phyloP scores from a whole-genome alignment of 2,888 invertebrate species.

The Julus scanicus region DNA sequence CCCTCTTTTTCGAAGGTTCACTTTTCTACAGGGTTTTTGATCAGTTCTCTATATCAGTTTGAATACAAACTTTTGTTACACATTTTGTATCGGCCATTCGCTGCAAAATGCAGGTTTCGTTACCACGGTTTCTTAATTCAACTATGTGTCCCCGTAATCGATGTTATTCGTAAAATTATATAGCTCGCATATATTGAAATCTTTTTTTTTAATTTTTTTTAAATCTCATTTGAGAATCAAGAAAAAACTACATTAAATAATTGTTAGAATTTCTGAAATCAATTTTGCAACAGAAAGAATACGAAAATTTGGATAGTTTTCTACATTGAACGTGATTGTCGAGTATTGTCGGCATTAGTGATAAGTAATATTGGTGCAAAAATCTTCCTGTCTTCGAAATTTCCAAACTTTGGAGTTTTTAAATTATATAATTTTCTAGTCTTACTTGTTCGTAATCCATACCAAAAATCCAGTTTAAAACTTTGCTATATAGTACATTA shows the following conservation, averaged over 20 bases:
- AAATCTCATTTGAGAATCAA: no score
- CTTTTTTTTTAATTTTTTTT: neutral
- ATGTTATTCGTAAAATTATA: neutral
- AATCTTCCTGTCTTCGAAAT: neutral
- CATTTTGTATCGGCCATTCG: neutral
- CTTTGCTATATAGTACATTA: no score
- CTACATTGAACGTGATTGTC: no score
- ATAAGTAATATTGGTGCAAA: no score
- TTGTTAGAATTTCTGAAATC: no score
- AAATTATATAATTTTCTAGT: neutral
- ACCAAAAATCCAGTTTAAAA: neutral
- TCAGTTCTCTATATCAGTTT: neutral
- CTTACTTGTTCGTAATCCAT: neutral
- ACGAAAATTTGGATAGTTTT: no score
- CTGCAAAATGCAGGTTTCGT: neutral
- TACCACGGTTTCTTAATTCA: neutral
- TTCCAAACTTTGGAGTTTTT: neutral
- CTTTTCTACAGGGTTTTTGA: slow-evolving; percentile 25
- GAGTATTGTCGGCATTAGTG: no score
- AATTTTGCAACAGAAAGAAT: no score
- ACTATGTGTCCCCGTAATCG: neutral
- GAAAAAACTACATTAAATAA: no score
- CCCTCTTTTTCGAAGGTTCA: neutral
- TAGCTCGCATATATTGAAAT: neutral
- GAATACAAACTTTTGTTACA: neutral